phyloP scores from a whole-genome alignment of 92 coral and sea anemone genomes.

The Actinostola sp. region DNA sequence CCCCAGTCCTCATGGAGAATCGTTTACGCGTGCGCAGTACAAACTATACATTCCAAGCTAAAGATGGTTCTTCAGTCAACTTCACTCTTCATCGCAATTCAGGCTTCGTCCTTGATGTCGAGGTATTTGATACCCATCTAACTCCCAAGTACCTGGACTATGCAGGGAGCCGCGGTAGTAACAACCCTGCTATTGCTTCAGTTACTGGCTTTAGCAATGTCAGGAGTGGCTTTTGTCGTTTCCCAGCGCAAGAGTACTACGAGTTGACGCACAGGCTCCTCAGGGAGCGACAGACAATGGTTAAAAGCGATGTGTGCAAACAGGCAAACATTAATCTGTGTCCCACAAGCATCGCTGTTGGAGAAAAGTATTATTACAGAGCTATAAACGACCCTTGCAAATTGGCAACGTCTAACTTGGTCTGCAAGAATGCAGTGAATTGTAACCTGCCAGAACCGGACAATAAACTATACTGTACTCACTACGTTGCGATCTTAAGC shows the following conservation, averaged over 20 bases:
- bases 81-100: conserved; percentile 60
- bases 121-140: conserved; percentile 45
- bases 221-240: conserved; percentile 53
- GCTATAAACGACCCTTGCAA: conserved; percentile 65
- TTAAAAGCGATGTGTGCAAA: conserved; percentile 42
- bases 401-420: conserved; percentile 36
- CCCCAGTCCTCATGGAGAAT: conserved; percentile 65
- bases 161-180: conserved; percentile 49
- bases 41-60: conserved; percentile 28
- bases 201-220: conserved; percentile 54
- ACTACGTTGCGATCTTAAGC: conserved; percentile 46
- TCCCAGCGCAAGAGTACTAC: conserved; percentile 70
- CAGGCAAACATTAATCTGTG: conserved; percentile 42
- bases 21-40: conserved; percentile 49
- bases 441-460: conserved; percentile 41
- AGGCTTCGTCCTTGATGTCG: conserved; percentile 59
- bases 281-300: conserved; percentile 59
- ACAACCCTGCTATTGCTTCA: conserved; percentile 38
- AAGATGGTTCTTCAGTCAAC: conserved; percentile 24
- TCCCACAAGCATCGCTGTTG: conserved; percentile 49
- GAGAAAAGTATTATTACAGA: conserved; percentile 69
- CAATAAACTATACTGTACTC: conserved; percentile 61
- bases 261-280: conserved; percentile 46
- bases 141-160: conserved; percentile 68
- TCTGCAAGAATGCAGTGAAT: conserved; percentile 36